A percentile compares a stretch with the other conserved stretches of the same genome.
Evolutionary conservation across 2,113 vertebrate species (phyloP).

Genomic region (Triplophysa tibetana): DNA sequence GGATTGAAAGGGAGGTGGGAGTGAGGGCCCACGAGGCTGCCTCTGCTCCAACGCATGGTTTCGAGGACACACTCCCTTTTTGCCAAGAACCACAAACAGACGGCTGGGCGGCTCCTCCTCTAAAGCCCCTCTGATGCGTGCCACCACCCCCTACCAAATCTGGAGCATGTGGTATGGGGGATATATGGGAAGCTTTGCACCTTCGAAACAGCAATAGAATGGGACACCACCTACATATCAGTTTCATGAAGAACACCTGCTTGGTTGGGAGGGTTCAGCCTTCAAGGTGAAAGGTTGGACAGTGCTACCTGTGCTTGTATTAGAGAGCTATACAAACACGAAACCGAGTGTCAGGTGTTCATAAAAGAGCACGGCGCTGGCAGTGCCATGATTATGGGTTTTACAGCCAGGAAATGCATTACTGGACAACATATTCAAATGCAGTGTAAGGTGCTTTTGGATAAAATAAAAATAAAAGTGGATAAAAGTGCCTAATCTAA

Average conservation of each 20-base stretch:
- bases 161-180: neutral
- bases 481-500: no score
- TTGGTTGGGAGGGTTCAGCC: conserved; percentile 30
- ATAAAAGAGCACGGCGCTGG: no score
- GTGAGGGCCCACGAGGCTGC: neutral
- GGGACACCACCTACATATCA: conserved; percentile 29
- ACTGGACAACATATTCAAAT: no score
- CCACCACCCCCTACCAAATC: conserved; percentile 49
- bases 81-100: conserved; percentile 30
- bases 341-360: no score
- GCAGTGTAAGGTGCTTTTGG: no score
- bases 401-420: no score
- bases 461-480: no score
- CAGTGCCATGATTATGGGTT: no score
- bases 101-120: neutral
- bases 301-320: neutral
- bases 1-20: neutral
- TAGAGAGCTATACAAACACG: no score
- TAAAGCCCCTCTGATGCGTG: conserved; percentile 33
- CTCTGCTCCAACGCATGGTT: neutral
- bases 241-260: conserved; percentile 53
- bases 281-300: conserved; percentile 8
- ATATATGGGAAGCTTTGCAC: conserved; percentile 1
- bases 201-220: conserved; percentile 40
- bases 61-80: conserved; percentile 17